A percentile compares a stretch with the other conserved stretches of the same genome.
phyloP scores from a whole-genome alignment of 2,797 vertebrate genomes.

The Taenioides sp. region DNA sequence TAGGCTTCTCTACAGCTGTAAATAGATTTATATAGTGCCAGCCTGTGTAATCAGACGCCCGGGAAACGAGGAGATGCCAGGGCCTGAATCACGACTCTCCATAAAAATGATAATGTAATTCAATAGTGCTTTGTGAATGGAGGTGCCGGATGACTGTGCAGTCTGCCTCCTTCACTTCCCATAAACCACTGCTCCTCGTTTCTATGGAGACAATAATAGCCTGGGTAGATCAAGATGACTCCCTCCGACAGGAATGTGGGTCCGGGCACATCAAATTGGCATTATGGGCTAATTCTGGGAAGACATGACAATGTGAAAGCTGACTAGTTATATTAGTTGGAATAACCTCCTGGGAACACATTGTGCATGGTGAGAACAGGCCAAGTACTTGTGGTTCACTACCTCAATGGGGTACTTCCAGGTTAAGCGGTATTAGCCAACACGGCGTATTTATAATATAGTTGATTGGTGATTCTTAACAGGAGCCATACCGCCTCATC shows the following conservation, averaged over 20 bases:
- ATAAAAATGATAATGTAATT: neutral
- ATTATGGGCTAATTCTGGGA: slow-evolving; percentile 27
- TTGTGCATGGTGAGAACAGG: too few species aligned
- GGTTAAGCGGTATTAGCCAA: neutral
- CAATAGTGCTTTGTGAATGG: slow-evolving; percentile 18
- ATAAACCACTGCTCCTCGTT: neutral
- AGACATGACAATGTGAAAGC: neutral
- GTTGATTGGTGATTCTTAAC: too few species aligned
- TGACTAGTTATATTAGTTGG: too few species aligned
- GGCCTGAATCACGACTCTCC: slow-evolving; percentile 10
- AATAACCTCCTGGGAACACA: neutral
- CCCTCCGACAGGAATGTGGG: slow-evolving; percentile 25
- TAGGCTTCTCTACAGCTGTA: slow-evolving; percentile 30
- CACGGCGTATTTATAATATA: too few species aligned
- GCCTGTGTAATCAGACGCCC: slow-evolving; percentile 44
- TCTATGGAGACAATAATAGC: slow-evolving; percentile 21
- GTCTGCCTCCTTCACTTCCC: slow-evolving; percentile 2
- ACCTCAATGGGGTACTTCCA: neutral
- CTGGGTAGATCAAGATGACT: slow-evolving; percentile 11
- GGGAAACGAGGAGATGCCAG: slow-evolving; percentile 9
- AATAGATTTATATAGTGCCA: slow-evolving; percentile 46
- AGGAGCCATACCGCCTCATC: too few species aligned
- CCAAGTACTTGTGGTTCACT: neutral
- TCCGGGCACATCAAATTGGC: slow-evolving; percentile 10
- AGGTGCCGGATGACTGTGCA: slow-evolving; percentile 10